Percentiles rank a stretch among this genome's conserved stretches.
Evolutionary conservation across 37 sponge, comb jelly and placozoan species (phyloP).

Genomic region (Oopsacas minuta): DNA sequence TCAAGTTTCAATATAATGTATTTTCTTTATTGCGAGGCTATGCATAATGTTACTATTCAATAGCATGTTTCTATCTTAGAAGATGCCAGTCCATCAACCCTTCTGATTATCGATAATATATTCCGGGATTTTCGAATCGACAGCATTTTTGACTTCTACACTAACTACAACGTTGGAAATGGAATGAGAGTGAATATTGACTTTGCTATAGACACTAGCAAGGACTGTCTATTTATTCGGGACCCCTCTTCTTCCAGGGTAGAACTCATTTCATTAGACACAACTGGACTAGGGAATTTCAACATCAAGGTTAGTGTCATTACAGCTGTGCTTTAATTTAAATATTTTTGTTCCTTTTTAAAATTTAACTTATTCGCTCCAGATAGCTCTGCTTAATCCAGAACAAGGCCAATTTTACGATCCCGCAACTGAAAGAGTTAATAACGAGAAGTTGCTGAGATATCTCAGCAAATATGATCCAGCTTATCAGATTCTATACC

Average conservation of each 20-base stretch:
- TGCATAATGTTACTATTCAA: too few species aligned
- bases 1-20: too few species aligned
- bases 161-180: conserved; percentile 1
- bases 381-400: background rate
- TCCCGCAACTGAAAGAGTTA: background rate
- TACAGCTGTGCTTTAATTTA: background rate
- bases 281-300: background rate
- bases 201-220: background rate
- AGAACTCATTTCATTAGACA: background rate
- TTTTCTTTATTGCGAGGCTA: too few species aligned
- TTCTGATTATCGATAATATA: background rate
- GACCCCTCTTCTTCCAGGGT: background rate
- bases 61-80: too few species aligned
- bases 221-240: background rate
- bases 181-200: background rate
- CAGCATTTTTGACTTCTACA: background rate
- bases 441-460: background rate
- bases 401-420: background rate
- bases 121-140: background rate
- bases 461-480: conserved; percentile 12
- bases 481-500: background rate
- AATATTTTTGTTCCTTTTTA: background rate
- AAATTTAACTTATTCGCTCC: background rate
- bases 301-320: background rate
- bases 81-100: background rate